These are phyloP conservation scores for Catalaphyllia jardinei DNA, from an alignment of 64 coral and sea anemone species.

Conservation along the genomic window DNA sequence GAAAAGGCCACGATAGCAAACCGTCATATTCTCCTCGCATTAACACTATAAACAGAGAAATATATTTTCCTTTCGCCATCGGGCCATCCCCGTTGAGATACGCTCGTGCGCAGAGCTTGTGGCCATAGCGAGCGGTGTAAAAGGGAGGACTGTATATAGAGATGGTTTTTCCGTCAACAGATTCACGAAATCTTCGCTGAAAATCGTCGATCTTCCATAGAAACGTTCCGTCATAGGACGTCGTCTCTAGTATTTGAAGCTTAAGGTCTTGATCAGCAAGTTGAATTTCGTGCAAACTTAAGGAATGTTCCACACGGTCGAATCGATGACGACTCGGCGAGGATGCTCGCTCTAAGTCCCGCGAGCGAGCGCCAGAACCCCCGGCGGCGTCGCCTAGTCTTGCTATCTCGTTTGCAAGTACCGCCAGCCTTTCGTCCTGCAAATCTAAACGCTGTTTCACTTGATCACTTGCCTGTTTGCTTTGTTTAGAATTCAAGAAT, in stretches of 20 bases:
- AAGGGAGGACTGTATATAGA: slow-evolving; percentile 91
- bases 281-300: slow-evolving; percentile 68
- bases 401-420: neutral
- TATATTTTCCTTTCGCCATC: slow-evolving; percentile 62
- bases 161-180: slow-evolving; percentile 41
- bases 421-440: slow-evolving; percentile 52
- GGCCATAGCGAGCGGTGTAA: slow-evolving; percentile 80
- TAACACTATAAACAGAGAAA: slow-evolving; percentile 82
- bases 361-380: neutral
- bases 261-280: slow-evolving; percentile 79
- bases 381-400: neutral
- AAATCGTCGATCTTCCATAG: slow-evolving; percentile 90
- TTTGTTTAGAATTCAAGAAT: neutral
- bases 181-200: slow-evolving; percentile 66
- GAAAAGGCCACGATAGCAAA: slow-evolving; percentile 77
- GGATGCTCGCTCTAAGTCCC: neutral
- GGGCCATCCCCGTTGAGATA: slow-evolving; percentile 82
- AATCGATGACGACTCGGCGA: slow-evolving; percentile 5
- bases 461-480: neutral
- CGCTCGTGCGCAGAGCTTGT: slow-evolving; percentile 80
- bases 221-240: slow-evolving; percentile 69
- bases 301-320: slow-evolving; percentile 50
- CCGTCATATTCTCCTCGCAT: slow-evolving; percentile 85
- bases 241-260: slow-evolving; percentile 63
- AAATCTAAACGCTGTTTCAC: slow-evolving; percentile 25